Percentiles rank a stretch among this genome's conserved stretches.
Conservation (phyloP, 2,113 vertebrate species). For the Pangasianodon gigas region DNA sequence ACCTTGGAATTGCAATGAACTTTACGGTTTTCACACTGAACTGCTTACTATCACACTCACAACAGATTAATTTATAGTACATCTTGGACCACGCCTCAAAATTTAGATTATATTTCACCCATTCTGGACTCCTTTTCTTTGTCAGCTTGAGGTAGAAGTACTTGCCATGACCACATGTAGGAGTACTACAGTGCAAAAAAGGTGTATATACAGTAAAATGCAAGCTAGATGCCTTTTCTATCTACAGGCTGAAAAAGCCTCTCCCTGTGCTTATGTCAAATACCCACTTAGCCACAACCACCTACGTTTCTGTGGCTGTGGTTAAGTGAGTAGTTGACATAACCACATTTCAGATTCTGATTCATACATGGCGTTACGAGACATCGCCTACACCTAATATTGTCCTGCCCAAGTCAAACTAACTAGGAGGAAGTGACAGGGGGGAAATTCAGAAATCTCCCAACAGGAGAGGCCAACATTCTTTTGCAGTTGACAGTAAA, state of each 20-base stretch:
- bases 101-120: background rate
- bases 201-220: background rate
- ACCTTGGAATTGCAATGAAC: background rate
- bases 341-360: background rate
- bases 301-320: background rate
- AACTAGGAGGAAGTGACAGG: background rate
- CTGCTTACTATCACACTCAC: background rate
- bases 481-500: background rate
- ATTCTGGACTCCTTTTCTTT: background rate
- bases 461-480: background rate
- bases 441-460: background rate
- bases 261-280: background rate
- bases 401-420: background rate
- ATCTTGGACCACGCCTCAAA: background rate
- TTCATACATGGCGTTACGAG: background rate
- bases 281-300: background rate
- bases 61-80: background rate
- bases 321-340: background rate
- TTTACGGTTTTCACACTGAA: background rate
- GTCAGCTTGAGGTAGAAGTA: background rate
- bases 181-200: background rate
- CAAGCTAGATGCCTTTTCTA: conserved; percentile 21
- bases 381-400: background rate
- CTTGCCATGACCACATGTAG: background rate
- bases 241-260: background rate